Base-by-base conservation (phyloP, 2,888 invertebrate species). In the Bhutanitis thaidina region DNA sequence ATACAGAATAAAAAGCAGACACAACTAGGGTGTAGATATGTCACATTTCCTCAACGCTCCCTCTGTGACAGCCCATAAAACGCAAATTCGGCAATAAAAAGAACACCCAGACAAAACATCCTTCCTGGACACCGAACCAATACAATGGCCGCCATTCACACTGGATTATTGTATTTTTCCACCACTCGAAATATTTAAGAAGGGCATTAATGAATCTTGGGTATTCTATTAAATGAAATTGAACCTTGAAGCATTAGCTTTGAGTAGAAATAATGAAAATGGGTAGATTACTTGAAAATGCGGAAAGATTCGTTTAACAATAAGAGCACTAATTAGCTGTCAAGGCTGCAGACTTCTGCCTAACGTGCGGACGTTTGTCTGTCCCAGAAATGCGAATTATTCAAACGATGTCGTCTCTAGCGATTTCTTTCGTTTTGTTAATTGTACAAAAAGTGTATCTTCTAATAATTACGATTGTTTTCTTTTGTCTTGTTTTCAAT, bases 71-170 rank as follows among this genome's bases (percentile, higher is more conserved):
- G 74, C 64, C 84, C 75, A 87, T 89, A 88, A 89, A 89, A 89
- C 87, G 87, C 88, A 88, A 88, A 89, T 88, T 88, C 73, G 72
- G 79, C 85, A 84, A 86, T 88, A 89, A 89, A 87, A 88, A 80
- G 80, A 83, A 81, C 78, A 75, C 80, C 77, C 83, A 72, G 73
- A 75, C 77, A 80, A 83, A 86, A 78, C 80, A 86, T 79, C 78
- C 86, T 87, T 88, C 86, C 87, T 89, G 88, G 88, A 89, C 89
- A 88, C 82, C 80, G 84, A 74, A 78, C 84, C 83, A 81, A 86
- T 84, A 89, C 89, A 89, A 89, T 86, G 64, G 70, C 71, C 68
- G 65, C 78, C 69, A 86, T 87, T 87, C 86, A 80, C 67, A 71
- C 70, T 69, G 77, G 83, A 86, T 89, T 88, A 88, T 88, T 87